Percentiles rank a stretch among this genome's conserved stretches.
Evolutionary conservation across 2,888 invertebrate genomes (phyloP).

Genomic region (Caenorhabditis plicata): DNA sequence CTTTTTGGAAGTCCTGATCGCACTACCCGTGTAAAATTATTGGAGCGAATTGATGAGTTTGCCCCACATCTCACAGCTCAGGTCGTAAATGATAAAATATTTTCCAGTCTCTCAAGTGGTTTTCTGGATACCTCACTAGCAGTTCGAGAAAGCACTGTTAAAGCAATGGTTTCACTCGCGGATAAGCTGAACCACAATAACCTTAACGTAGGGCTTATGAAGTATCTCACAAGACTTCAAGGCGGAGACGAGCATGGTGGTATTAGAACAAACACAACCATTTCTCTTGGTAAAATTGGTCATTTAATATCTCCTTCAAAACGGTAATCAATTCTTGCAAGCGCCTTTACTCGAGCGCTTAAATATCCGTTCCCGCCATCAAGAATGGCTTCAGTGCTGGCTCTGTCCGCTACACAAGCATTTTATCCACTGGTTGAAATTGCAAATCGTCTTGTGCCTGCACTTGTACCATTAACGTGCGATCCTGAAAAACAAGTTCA

Average conservation of each 20-base stretch:
- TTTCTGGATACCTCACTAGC: constrained; percentile 95
- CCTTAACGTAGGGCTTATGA: constrained; percentile 89
- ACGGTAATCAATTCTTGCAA: constrained; percentile 79
- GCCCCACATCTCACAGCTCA: constrained; percentile 71
- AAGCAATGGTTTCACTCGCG: constrained; percentile 86
- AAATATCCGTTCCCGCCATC: constrained; percentile 92
- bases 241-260: constrained; percentile 70
- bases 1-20: constrained; percentile 92
- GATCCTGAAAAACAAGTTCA: constrained; percentile 92
- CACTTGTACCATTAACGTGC: constrained; percentile 85
- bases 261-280: constrained; percentile 92
- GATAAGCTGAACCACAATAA: constrained; percentile 96
- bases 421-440: constrained; percentile 87
- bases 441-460: constrained; percentile 83
- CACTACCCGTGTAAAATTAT: constrained; percentile 85
- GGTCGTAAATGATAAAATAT: constrained; percentile 82
- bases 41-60: constrained; percentile 90
- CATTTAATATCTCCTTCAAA: constrained; percentile 90
- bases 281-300: constrained; percentile 96
- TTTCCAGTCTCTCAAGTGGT: constrained; percentile 80
- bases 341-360: constrained; percentile 67
- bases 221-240: constrained; percentile 85
- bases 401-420: constrained; percentile 87
- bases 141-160: constrained; percentile 91
- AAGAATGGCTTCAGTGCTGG: constrained; percentile 81